Evolutionary conservation across 1,140 invertebrate genomes (phyloP).

Genomic region (Scaptodrosophila lebanonensis): DNA sequence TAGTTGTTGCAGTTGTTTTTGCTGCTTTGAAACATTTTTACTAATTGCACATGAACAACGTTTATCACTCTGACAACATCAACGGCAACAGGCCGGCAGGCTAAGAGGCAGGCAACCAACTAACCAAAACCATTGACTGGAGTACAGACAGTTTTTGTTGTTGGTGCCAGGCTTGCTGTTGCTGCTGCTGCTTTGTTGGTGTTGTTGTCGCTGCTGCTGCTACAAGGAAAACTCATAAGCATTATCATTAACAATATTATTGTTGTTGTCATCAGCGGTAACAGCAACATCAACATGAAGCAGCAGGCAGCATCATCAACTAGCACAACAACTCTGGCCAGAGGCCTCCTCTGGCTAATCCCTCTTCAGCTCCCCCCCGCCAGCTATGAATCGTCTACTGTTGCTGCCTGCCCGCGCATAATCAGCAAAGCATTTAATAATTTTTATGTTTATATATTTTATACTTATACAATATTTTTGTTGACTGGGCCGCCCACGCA

Average conservation of each 20-base stretch:
- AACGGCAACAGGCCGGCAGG: slow-evolving; percentile 16
- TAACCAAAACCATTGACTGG: too few species aligned
- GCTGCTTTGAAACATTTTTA: slow-evolving; percentile 48
- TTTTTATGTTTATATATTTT: slow-evolving; percentile 69
- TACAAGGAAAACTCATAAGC: slow-evolving; percentile 72
- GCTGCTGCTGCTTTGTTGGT: slow-evolving; percentile 13
- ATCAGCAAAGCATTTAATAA: slow-evolving; percentile 73
- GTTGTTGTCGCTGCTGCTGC: slow-evolving; percentile 28
- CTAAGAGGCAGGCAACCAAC: too few species aligned
- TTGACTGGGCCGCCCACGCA: slow-evolving; percentile 49
- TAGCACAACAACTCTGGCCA: slow-evolving; percentile 52
- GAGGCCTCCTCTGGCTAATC: too few species aligned
- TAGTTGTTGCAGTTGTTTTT: slow-evolving; percentile 5
- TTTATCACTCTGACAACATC: slow-evolving; percentile 59
- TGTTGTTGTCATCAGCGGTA: slow-evolving; percentile 61
- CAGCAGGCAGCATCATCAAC: slow-evolving; percentile 41
- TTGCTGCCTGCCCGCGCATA: slow-evolving; percentile 67
- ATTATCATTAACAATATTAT: slow-evolving; percentile 76
- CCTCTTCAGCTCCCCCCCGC: too few species aligned
- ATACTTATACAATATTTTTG: slow-evolving; percentile 39
- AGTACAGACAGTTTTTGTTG: too few species aligned
- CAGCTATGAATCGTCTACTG: slow-evolving; percentile 18
- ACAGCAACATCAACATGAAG: slow-evolving; percentile 27
- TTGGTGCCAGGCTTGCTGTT: not conserved
- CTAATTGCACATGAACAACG: slow-evolving; percentile 65